Conservation (phyloP, 92 coral and sea anemone genomes). For the Desmophyllum pertusum region DNA sequence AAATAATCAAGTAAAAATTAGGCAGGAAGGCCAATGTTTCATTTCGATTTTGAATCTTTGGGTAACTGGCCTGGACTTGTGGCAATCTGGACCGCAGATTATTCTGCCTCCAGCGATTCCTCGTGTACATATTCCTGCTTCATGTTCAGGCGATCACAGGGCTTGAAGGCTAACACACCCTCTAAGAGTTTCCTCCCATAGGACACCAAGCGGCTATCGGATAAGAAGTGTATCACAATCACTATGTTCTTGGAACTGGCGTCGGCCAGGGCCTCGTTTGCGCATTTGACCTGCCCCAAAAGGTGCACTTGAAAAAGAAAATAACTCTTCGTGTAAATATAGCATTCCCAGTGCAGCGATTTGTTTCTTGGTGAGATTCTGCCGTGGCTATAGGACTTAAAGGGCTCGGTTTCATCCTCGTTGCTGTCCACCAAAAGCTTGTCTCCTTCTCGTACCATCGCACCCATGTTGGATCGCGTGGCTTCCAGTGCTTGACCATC, state of each 20-base stretch:
- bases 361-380: slow-evolving; percentile 80
- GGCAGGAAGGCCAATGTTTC: neutral
- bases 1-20: neutral
- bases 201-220: slow-evolving; percentile 40
- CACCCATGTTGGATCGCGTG: slow-evolving; percentile 65
- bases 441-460: slow-evolving; percentile 72
- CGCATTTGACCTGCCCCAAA: slow-evolving; percentile 33
- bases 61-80: neutral
- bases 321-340: slow-evolving; percentile 79
- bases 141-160: slow-evolving; percentile 34
- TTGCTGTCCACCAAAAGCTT: slow-evolving; percentile 73
- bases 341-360: slow-evolving; percentile 85
- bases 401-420: slow-evolving; percentile 58
- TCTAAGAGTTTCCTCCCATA: slow-evolving; percentile 35
- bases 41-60: neutral
- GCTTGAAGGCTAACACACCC: slow-evolving; percentile 28
- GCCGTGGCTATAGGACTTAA: slow-evolving; percentile 91
- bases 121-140: slow-evolving; percentile 37
- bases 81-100: neutral
- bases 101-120: slow-evolving; percentile 29
- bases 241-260: slow-evolving; percentile 20
- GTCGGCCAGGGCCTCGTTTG: slow-evolving; percentile 20
- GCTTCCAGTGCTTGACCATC: slow-evolving; percentile 90
- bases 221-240: slow-evolving; percentile 29
- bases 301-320: slow-evolving; percentile 74